phyloP scores from a whole-genome alignment of 23 tunicate species.

The Botrylloides violaceus region DNA sequence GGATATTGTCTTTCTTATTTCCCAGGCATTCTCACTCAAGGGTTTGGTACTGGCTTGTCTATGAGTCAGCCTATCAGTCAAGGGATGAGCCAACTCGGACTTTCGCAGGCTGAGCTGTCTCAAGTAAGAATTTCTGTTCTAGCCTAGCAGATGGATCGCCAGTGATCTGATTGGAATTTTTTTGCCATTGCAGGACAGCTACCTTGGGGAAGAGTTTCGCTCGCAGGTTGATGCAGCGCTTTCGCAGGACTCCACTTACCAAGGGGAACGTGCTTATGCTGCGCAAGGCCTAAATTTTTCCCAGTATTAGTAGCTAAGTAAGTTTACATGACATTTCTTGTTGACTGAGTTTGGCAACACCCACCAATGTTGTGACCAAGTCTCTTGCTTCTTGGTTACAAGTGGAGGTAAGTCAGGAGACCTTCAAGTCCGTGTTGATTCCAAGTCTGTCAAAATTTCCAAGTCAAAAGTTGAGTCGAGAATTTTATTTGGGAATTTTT shows the following conservation, averaged over 20 bases:
- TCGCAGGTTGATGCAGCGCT: slow-evolving; percentile 95
- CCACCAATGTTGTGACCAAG: too few relatives aligned
- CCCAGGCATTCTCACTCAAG: slow-evolving; percentile 83
- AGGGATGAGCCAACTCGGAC: slow-evolving; percentile 95
- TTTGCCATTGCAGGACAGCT: slow-evolving; percentile 66
- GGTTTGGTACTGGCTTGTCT: slow-evolving; percentile 58
- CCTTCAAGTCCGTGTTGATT: too few relatives aligned
- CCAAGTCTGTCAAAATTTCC: too few relatives aligned
- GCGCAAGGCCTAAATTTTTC: slow-evolving; percentile 91
- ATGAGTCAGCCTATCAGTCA: slow-evolving; percentile 98
- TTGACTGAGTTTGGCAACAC: too few relatives aligned
- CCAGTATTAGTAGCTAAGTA: slow-evolving; percentile 58
- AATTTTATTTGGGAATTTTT: too few relatives aligned
- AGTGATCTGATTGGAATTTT: too few relatives aligned
- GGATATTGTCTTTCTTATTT: neutral
- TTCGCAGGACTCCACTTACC: slow-evolving; percentile 96
- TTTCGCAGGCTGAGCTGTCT: slow-evolving; percentile 87
- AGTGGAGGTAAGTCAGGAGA: too few relatives aligned
- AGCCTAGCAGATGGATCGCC: too few relatives aligned
- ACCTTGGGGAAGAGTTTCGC: slow-evolving; percentile 92
- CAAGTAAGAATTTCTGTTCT: slow-evolving; percentile 43
- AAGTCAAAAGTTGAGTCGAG: too few relatives aligned
- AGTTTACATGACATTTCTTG: too few relatives aligned
- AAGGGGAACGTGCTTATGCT: slow-evolving; percentile 92
- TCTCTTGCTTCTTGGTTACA: too few relatives aligned